These are phyloP conservation scores for Melanotaenia maccullochi DNA, from an alignment of 2,797 vertebrate species.

Conservation along the genomic window DNA sequence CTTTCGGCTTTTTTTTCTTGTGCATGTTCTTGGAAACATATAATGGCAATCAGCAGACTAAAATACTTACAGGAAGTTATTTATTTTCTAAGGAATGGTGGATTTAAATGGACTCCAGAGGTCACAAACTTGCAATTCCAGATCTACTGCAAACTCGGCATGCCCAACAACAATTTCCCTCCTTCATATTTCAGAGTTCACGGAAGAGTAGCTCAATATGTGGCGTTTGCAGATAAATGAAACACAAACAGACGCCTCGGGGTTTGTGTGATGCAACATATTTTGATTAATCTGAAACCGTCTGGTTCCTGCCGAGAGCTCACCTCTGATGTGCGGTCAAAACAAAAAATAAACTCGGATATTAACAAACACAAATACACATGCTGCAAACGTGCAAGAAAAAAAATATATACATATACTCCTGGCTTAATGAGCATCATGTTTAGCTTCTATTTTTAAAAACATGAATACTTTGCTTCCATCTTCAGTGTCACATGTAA, in stretches of 20 bases:
- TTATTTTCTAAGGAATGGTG: neutral
- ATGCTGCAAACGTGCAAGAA: conserved; percentile 1
- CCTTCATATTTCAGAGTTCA: conserved; percentile 3
- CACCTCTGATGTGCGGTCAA: conserved; percentile 62
- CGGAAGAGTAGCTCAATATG: no score
- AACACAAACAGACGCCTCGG: conserved; percentile 8
- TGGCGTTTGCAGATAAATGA: conserved; percentile 12
- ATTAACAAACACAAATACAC: conserved; percentile 7
- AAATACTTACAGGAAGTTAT: neutral
- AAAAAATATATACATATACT: neutral
- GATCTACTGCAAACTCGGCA: neutral
- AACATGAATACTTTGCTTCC: no score
- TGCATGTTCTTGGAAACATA: neutral
- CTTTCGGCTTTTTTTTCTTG: neutral
- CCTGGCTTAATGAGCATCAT: neutral
- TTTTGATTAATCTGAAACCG: conserved; percentile 63
- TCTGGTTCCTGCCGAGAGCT: conserved; percentile 55
- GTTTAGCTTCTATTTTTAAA: no score
- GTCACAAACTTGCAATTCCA: neutral
- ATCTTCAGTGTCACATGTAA: neutral
- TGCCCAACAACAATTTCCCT: neutral
- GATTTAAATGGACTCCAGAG: neutral
- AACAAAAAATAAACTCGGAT: conserved; percentile 54
- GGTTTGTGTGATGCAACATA: conserved; percentile 62
- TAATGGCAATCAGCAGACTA: no score